phyloP scores from a whole-genome alignment of 2,113 vertebrate species.

The Felis catus region F.catus_Fca126_mat1.0 CM031414.1:48855501-48856000 shows the following conservation, averaged over 20 bases:
- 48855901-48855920: background rate
- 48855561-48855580: background rate
- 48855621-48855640: background rate
- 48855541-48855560: accelerated
- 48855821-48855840: background rate
- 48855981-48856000: background rate
- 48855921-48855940: background rate
- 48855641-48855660: background rate
- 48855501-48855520: background rate
- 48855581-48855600: background rate
- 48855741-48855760: background rate
- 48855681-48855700: background rate
- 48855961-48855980: background rate
- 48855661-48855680: background rate
- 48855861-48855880: background rate
- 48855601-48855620: background rate
- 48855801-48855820: background rate
- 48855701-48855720: background rate
- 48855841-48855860: background rate
- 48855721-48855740: background rate
- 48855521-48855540: background rate
- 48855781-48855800: background rate
- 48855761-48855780: background rate
- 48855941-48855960: background rate
- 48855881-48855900: background rate